Evolutionary conservation across 2,888 invertebrate genomes (phyloP), one percentile per base, ranked within the genome.

Genomic region (Neoitamus cyanurus): DNA sequence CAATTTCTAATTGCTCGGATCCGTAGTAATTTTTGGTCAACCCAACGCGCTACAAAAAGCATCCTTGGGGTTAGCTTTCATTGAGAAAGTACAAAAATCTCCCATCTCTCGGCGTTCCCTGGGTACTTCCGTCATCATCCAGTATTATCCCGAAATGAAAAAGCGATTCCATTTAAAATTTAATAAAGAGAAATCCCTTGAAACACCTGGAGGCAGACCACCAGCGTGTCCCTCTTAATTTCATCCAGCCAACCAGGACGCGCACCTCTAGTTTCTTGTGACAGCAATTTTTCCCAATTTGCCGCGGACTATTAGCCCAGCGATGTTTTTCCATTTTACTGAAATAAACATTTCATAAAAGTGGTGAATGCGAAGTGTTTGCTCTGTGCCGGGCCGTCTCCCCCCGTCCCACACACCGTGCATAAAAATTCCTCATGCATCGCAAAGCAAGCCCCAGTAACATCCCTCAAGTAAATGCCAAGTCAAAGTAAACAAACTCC

Each of bases 401-500:
- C 42, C 13, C 20, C 2, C 11, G 37, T 25, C 20, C 34, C 15
- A 11, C 6, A 58, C 25, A 25, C 58, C 25, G 20, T 25, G 58
- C 58, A 58, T 58, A 58, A 69, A 82, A 69, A 69, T 82, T 82
- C 37, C 69, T 82, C 82, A 82, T 82, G 82, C 82, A 82, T 82
- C 69, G 69, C 20, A 69, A 82, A 82, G 37, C 36, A 69, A 69
- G 82, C 36, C 69, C 69, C 82, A 82, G 82, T 82, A 82, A 82
- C 82, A 82, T 82, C 82, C 82, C 82, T 69, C 25, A 68, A 82
- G 82, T 82, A 82, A 82, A 82, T 69, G 82, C 82, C 69, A 69
- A 82, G 82, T 82, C 37, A 69, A 69, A 82, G 82, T 82, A 82
- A 82, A 82, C 82, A 82, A 82, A 82, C 82, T 69, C 82, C 82